Percentiles rank a stretch among this genome's conserved stretches.
Evolutionary conservation across 1,140 invertebrate species (phyloP).

Genomic region (Trichonephila inaurata): DNA sequence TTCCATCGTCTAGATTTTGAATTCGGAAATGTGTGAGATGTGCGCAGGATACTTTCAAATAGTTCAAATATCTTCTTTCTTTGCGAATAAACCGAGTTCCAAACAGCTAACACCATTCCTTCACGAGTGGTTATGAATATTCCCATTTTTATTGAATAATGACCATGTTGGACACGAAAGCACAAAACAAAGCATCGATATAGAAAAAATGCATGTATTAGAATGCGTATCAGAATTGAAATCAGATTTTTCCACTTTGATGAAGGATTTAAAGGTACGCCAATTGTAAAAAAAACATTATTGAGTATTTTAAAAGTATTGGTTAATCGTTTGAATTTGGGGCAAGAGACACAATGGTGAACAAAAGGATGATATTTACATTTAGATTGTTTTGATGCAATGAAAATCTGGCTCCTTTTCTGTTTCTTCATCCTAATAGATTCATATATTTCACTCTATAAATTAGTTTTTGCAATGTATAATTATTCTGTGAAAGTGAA

Average conservation of each 20-base stretch:
- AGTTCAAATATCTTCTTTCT: conserved; percentile 12
- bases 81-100: neutral
- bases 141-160: conserved; percentile 2
- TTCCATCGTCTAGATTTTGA: neutral
- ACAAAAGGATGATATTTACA: neutral
- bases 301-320: neutral
- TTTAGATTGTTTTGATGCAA: no score
- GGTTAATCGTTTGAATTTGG: neutral
- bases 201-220: conserved; percentile 9
- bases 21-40: neutral
- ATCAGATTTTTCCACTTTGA: neutral
- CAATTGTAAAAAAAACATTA: neutral
- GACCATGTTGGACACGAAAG: neutral
- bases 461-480: no score
- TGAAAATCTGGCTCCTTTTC: no score
- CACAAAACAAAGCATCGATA: neutral
- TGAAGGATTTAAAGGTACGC: neutral
- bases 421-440: no score
- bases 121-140: neutral
- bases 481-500: no score
- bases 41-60: neutral
- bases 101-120: neutral
- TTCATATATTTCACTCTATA: no score
- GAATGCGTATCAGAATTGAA: neutral
- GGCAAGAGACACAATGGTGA: neutral